Evolutionary conservation across 1,140 invertebrate genomes (phyloP).

Genomic region (Coenobita brevimanus): DNA sequence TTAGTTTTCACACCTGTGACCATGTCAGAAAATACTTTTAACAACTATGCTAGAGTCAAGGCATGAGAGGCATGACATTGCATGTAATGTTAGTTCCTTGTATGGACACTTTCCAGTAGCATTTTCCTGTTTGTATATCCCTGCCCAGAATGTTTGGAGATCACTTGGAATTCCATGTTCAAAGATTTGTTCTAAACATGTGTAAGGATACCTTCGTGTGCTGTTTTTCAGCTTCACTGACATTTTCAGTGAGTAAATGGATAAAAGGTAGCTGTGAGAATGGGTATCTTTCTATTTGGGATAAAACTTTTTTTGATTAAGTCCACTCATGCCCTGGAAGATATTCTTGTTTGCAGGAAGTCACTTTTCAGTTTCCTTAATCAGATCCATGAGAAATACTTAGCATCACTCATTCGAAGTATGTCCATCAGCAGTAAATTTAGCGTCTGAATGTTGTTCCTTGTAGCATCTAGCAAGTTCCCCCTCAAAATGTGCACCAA

Average conservation of each 20-base stretch:
- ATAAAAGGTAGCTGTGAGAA: conserved; percentile 3
- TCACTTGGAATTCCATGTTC: conserved; percentile 3
- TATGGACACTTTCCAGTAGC: neutral
- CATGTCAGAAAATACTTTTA: neutral
- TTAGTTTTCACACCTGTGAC: neutral
- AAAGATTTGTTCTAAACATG: neutral
- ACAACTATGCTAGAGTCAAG: neutral
- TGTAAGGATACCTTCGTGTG: neutral
- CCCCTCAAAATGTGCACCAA: neutral
- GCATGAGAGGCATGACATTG: neutral
- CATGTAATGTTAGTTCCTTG: conserved; percentile 6
- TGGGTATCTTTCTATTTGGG: neutral
- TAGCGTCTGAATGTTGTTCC: neutral
- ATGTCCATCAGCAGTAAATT: neutral
- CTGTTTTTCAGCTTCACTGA: neutral
- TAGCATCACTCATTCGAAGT: neutral
- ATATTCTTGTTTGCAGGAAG: conserved; percentile 10
- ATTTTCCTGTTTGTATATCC: neutral
- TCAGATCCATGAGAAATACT: neutral
- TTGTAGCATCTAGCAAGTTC: neutral
- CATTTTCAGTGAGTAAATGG: neutral
- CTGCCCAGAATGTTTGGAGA: neutral
- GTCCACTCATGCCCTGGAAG: neutral
- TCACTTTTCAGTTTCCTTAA: conserved; percentile 9
- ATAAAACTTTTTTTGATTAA: neutral